These are phyloP conservation scores for Crotalus tigris DNA, from an alignment of 2,113 vertebrate species.

Conservation along the genomic window DNA sequence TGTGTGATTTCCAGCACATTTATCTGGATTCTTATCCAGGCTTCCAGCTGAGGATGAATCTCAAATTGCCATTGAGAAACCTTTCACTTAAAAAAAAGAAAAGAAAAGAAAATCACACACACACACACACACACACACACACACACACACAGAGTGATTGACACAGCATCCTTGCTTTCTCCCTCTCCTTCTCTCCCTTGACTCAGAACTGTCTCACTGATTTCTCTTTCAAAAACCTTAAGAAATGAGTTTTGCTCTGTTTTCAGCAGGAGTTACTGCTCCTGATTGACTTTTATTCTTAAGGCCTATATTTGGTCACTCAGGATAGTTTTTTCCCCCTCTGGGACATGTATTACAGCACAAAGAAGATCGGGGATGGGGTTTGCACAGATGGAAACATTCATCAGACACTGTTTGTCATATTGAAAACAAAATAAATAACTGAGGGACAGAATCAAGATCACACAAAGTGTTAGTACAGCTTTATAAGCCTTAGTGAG, in stretches of 20 bases:
- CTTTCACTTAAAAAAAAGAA: not conserved
- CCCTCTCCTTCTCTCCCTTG: not conserved
- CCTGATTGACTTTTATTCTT: not conserved
- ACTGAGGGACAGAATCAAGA: not conserved
- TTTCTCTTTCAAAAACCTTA: not conserved
- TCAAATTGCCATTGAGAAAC: not conserved
- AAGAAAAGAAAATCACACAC: not conserved
- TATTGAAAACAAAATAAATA: not conserved
- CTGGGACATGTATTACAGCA: not conserved
- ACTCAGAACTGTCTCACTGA: not conserved
- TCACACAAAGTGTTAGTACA: not conserved
- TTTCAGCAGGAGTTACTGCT: not conserved
- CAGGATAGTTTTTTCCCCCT: not conserved
- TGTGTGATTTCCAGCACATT: conserved; percentile 20
- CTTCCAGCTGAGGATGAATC: conserved; percentile 15
- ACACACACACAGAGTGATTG: too few species aligned
- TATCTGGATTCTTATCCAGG: conserved; percentile 10
- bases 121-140: too few species aligned
- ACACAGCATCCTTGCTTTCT: not conserved
- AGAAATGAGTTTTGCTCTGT: not conserved
- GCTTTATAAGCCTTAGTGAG: not conserved
- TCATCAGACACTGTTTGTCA: not conserved
- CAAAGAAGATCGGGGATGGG: not conserved
- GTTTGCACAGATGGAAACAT: not conserved
- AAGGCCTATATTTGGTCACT: not conserved